Conservation (phyloP, 2,797 vertebrate species). For the Anguilla megastoma region DNA sequence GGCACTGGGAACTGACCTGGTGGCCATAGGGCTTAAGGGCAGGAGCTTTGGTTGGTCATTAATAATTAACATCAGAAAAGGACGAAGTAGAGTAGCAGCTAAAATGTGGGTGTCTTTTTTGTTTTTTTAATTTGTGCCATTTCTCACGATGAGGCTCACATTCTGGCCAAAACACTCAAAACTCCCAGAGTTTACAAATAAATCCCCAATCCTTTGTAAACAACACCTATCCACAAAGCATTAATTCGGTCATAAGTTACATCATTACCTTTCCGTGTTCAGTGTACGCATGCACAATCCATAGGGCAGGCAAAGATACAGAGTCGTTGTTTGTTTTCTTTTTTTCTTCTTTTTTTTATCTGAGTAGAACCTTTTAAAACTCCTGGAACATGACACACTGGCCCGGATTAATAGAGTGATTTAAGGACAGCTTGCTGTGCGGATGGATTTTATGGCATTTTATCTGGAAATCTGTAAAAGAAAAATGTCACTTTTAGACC, state of each 20-base stretch:
- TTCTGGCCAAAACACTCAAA: not conserved
- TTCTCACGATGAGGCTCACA: not conserved
- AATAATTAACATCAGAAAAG: not conserved
- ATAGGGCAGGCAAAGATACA: not conserved
- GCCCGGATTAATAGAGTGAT: not conserved
- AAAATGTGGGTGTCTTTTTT: not conserved
- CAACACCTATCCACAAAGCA: not conserved
- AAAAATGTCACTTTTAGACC: not conserved
- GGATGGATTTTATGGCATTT: not conserved
- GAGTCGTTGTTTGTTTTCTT: not conserved
- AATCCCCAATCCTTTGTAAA: not conserved
- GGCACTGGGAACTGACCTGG: not conserved
- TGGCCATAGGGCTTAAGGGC: not conserved
- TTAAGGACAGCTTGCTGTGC: not conserved
- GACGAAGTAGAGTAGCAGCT: not conserved
- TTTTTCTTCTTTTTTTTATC: not conserved
- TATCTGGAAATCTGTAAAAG: not conserved
- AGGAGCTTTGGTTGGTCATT: not conserved
- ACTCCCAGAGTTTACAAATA: not conserved
- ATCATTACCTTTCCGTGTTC: not conserved
- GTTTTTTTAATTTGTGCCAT: not conserved
- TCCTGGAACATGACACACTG: not conserved
- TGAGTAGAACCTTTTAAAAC: not conserved
- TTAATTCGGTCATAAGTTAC: not conserved
- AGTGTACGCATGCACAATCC: not conserved